Evolutionary conservation across 2,113 vertebrate genomes (phyloP).

Genomic region (Alexandromys fortis): DNA sequence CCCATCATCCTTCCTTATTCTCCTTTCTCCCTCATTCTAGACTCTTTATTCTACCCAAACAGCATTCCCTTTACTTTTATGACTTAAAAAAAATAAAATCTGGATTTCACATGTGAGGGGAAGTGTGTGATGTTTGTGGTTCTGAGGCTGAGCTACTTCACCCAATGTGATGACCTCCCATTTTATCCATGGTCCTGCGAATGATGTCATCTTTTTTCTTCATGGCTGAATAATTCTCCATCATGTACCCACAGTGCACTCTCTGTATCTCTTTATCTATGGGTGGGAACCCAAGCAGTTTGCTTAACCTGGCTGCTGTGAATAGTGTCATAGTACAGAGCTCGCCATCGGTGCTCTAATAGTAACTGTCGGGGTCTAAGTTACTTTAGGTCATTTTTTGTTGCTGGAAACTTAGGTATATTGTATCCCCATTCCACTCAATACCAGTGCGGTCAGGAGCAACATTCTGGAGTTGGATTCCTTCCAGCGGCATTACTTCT

Average conservation of each 20-base stretch:
- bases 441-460: background rate
- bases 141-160: background rate
- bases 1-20: background rate
- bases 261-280: background rate
- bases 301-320: background rate
- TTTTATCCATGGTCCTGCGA: background rate
- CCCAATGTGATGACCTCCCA: background rate
- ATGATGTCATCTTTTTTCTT: background rate
- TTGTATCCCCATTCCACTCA: background rate
- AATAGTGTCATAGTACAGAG: background rate
- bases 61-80: background rate
- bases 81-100: background rate
- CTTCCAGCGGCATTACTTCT: background rate
- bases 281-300: background rate
- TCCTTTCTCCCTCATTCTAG: no score
- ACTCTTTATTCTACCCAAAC: background rate
- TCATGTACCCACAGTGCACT: no score
- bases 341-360: background rate
- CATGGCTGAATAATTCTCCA: background rate
- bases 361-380: background rate
- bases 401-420: background rate
- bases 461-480: background rate
- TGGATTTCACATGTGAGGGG: background rate
- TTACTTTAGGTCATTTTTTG: background rate
- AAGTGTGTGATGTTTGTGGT: background rate